These are phyloP conservation scores for Drosophila trapezifrons DNA, from an alignment of 1,140 invertebrate genomes.

Conservation along the genomic window DNA sequence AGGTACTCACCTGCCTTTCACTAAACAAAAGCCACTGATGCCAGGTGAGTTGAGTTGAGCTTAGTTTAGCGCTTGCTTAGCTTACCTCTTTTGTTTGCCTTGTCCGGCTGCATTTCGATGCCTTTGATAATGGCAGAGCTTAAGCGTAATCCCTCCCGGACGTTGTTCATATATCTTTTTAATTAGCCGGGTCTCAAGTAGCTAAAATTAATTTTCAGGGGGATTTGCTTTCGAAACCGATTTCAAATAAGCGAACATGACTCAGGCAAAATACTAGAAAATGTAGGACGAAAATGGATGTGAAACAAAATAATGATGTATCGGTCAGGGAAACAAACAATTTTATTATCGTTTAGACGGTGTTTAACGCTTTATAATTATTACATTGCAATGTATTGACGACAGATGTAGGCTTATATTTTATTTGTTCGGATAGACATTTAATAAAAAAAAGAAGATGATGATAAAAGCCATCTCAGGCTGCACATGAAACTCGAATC, in stretches of 20 bases:
- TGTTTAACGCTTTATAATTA: no score
- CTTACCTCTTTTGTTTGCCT: conserved; percentile 30
- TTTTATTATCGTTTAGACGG: no score
- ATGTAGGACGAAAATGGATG: background rate
- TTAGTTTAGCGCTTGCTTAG: conserved; percentile 9
- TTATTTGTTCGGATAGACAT: background rate
- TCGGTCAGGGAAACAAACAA: no score
- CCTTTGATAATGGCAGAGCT: conserved; percentile 32
- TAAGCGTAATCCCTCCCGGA: conserved; percentile 21
- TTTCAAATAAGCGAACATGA: background rate
- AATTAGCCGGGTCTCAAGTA: conserved; percentile 27
- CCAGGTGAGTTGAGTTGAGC: conserved; percentile 19
- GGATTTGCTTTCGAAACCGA: conserved; percentile 6
- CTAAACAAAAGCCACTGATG: conserved; percentile 40
- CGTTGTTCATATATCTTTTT: conserved; percentile 24
- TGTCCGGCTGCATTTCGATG: conserved; percentile 33
- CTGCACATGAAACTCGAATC: background rate
- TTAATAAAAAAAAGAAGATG: no score
- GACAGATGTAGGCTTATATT: no score
- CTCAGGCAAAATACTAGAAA: background rate
- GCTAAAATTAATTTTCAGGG: background rate
- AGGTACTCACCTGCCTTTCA: conserved; percentile 41
- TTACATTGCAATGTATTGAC: no score
- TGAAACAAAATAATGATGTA: background rate
- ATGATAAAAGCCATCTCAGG: background rate